Evolutionary conservation across 2,888 invertebrate species (phyloP).

Genomic region (Blastobasis adustella): DNA sequence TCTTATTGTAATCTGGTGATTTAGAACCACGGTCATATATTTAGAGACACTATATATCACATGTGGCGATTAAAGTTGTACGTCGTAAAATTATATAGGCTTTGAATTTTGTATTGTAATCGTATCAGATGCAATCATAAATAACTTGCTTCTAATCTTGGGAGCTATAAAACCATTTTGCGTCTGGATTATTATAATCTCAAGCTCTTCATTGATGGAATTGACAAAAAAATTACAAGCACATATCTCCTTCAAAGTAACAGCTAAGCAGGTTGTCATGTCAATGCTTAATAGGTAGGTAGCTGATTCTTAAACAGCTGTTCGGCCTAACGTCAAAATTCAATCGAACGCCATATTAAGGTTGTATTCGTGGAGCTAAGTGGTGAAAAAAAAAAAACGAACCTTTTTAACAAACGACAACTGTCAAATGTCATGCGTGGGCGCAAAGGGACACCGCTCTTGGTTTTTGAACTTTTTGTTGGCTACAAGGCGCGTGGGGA

Average conservation of each 20-base stretch:
- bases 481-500: conserved; percentile 2
- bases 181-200: too few species aligned
- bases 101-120: too few species aligned
- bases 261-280: not conserved
- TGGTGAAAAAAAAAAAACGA: conserved; percentile 32
- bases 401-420: conserved; percentile 40
- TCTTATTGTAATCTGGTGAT: not conserved
- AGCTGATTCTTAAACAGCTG: not conserved
- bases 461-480: conserved; percentile 27
- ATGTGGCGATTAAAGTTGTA: too few species aligned
- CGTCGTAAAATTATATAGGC: too few species aligned
- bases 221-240: not conserved
- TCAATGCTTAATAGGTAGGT: not conserved
- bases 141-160: too few species aligned
- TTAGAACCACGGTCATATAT: not conserved
- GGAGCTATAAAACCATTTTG: too few species aligned
- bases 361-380: conserved; percentile 8
- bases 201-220: too few species aligned
- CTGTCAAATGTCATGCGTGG: conserved; percentile 47
- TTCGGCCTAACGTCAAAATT: conserved; percentile 2
- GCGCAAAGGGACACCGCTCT: conserved; percentile 44
- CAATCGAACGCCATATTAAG: conserved; percentile 11
- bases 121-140: too few species aligned
- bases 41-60: too few species aligned
- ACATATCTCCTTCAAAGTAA: not conserved